Percentiles rank a stretch among this genome's conserved stretches.
These are phyloP conservation scores for Sycophila sp. DNA, from an alignment of 1,140 invertebrate species.

Conservation along the genomic window DNA sequence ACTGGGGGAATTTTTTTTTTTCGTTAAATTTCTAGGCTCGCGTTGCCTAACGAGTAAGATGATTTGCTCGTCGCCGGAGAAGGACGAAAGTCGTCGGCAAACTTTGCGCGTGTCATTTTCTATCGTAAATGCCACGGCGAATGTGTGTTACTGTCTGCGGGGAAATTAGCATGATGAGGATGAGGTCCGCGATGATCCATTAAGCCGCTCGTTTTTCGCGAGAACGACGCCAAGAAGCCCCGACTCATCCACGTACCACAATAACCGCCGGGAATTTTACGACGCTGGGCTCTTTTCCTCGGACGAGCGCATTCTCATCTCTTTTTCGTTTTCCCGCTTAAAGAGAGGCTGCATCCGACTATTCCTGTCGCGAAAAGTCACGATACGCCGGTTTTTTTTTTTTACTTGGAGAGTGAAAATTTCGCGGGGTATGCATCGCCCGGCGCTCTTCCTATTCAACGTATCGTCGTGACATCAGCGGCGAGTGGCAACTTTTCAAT, in stretches of 20 bases:
- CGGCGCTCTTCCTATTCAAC: slow-evolving; percentile 1
- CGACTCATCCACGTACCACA: not conserved
- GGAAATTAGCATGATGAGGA: slow-evolving; percentile 17
- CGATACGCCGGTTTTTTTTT: not conserved
- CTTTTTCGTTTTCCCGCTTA: no score
- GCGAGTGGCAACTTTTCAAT: no score
- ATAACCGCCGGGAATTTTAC: not conserved
- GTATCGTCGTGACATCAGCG: no score
- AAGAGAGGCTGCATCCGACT: no score
- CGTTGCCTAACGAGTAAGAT: no score
- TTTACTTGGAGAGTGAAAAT: not conserved
- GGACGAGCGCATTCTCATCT: not conserved
- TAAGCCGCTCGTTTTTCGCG: slow-evolving; percentile 13
- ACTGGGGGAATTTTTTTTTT: no score
- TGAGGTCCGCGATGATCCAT: slow-evolving; percentile 21
- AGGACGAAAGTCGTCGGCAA: not conserved
- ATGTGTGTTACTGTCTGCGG: slow-evolving; percentile 54
- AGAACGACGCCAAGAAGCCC: not conserved
- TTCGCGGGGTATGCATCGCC: not conserved
- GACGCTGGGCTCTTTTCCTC: not conserved
- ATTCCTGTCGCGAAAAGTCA: not conserved
- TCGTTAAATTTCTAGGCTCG: no score
- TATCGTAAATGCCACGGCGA: slow-evolving; percentile 45
- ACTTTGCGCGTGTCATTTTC: not conserved
- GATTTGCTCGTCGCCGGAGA: no score